Percentiles rank a stretch among this genome's conserved stretches.
These are phyloP conservation scores for Apotomis capreana DNA, from an alignment of 2,888 invertebrate species.

Conservation along the genomic window DNA sequence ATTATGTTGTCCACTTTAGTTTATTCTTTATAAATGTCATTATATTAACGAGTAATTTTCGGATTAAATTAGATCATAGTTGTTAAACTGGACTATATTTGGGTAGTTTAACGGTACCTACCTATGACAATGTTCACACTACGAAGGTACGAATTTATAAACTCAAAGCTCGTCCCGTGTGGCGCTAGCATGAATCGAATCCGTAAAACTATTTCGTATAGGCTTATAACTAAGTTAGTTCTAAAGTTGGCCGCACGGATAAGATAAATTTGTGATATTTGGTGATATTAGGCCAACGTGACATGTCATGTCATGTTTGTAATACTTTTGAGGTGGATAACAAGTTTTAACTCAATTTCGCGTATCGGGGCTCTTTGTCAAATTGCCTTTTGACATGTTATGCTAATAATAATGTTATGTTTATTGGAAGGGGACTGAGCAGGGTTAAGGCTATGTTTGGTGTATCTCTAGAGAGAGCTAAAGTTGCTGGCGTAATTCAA, in stretches of 20 bases:
- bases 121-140: background rate
- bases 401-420: background rate
- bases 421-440: too few relatives aligned
- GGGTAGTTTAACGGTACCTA: too few relatives aligned
- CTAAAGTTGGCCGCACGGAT: background rate
- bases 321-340: background rate
- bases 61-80: background rate
- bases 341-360: slow-evolving; percentile 14
- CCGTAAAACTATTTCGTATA: background rate
- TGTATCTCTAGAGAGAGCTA: too few relatives aligned
- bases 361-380: background rate
- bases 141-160: background rate
- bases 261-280: background rate
- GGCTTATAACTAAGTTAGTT: background rate
- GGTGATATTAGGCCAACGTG: background rate
- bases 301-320: slow-evolving; percentile 6
- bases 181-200: slow-evolving; percentile 1
- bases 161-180: background rate
- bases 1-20: too few relatives aligned
- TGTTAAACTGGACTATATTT: too few relatives aligned
- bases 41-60: too few relatives aligned
- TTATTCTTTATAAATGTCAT: too few relatives aligned
- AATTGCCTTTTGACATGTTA: background rate
- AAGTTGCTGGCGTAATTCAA: too few relatives aligned
- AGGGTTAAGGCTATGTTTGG: too few relatives aligned